A percentile compares a stretch with the other conserved stretches of the same genome.
Conservation (phyloP, 2,888 invertebrate species). For the Standfussiana lucernea region DNA sequence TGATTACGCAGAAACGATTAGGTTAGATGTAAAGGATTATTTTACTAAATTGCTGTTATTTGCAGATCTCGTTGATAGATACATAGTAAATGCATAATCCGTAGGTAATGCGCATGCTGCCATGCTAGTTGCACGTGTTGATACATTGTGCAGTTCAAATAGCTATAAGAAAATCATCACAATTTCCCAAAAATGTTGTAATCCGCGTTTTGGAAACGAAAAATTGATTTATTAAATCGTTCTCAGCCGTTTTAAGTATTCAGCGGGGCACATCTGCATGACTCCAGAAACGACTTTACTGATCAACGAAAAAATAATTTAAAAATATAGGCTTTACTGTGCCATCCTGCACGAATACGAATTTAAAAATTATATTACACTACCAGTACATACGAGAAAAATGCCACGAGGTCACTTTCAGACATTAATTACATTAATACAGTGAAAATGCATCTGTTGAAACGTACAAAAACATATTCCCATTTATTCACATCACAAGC, state of each 20-base stretch:
- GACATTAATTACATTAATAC: not conserved
- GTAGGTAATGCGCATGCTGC: not conserved
- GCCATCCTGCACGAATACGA: not conserved
- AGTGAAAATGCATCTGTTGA: slow-evolving; percentile 14
- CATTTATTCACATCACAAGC: not conserved
- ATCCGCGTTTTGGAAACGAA: not conserved
- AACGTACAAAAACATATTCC: slow-evolving; percentile 12
- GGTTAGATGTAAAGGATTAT: slow-evolving; percentile 25
- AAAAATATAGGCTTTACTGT: not conserved
- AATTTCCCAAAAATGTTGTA: not conserved
- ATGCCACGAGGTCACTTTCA: slow-evolving; percentile 20
- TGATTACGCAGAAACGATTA: slow-evolving; percentile 26
- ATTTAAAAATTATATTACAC: not conserved
- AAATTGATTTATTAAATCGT: not conserved
- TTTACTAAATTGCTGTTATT: slow-evolving; percentile 41
- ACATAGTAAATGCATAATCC: slow-evolving; percentile 21
- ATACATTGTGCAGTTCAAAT: not conserved
- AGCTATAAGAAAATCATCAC: not conserved
- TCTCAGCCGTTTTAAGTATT: not conserved
- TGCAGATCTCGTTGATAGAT: slow-evolving; percentile 34
- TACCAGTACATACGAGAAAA: not conserved
- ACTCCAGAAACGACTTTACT: not conserved
- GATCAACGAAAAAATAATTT: not conserved
- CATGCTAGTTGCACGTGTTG: slow-evolving; percentile 21
- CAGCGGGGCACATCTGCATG: not conserved